These are phyloP conservation scores for Hydrophis major DNA, from an alignment of 2,797 vertebrate species.

Conservation along the genomic window DNA sequence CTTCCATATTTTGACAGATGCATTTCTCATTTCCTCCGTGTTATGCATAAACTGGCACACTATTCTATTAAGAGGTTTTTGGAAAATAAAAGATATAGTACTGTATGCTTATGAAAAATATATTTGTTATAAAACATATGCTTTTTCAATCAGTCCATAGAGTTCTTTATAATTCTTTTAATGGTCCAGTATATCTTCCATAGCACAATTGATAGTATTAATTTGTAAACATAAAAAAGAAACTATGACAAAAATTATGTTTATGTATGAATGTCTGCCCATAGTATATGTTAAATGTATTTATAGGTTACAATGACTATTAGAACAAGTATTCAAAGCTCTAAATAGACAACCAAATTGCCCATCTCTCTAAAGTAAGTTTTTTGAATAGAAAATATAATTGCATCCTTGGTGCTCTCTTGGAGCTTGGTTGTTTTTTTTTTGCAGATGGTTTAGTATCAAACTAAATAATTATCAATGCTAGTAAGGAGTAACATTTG, in stretches of 20 bases:
- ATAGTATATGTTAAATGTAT: background rate
- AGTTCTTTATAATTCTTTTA: slow-evolving; percentile 10
- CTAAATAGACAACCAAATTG: background rate
- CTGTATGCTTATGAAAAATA: background rate
- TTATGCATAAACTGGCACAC: background rate
- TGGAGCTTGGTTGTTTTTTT: background rate
- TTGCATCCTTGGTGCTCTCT: background rate
- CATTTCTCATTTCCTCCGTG: slow-evolving; percentile 17
- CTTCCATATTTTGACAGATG: slow-evolving; percentile 22
- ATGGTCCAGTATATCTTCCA: background rate
- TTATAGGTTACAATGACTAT: background rate
- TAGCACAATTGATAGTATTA: background rate
- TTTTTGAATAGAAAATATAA: background rate
- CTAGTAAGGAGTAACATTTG: background rate
- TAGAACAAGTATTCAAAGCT: background rate
- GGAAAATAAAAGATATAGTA: slow-evolving; percentile 1
- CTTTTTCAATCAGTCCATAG: background rate
- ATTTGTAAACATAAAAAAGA: background rate
- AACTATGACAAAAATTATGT: background rate
- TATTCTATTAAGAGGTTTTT: slow-evolving; percentile 18
- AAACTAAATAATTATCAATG: background rate
- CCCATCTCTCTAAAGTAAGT: background rate
- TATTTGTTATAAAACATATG: background rate
- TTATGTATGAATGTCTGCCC: background rate
- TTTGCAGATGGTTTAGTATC: background rate